Evolutionary conservation across 2,888 invertebrate species (phyloP).

Genomic region (Chalcosyrphus nemorum): DNA sequence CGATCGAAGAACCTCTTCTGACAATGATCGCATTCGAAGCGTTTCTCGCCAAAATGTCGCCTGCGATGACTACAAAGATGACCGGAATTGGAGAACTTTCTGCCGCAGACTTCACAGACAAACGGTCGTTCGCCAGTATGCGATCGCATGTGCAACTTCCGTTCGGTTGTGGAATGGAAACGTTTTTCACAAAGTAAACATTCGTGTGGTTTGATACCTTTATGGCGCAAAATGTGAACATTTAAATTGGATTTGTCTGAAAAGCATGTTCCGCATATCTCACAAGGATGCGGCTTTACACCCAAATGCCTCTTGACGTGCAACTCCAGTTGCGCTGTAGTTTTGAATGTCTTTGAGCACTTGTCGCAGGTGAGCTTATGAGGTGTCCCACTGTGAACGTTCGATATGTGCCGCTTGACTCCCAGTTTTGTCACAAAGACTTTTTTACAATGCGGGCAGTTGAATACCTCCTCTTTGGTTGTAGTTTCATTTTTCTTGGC

Average conservation of each 20-base stretch:
- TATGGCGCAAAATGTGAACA: slow-evolving; percentile 79
- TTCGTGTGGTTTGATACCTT: slow-evolving; percentile 79
- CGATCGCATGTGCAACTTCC: slow-evolving; percentile 60
- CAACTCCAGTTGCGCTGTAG: slow-evolving; percentile 4
- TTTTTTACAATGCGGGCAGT: slow-evolving; percentile 32
- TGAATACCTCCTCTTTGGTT: slow-evolving; percentile 35
- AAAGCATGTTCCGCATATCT: slow-evolving; percentile 79
- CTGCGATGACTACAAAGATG: slow-evolving; percentile 65
- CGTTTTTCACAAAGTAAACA: slow-evolving; percentile 78
- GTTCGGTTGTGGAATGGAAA: slow-evolving; percentile 74
- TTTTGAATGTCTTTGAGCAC: slow-evolving; percentile 42
- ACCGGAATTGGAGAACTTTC: slow-evolving; percentile 65
- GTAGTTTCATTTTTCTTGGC: slow-evolving; percentile 1
- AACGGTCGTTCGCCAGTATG: slow-evolving; percentile 71
- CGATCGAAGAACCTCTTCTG: slow-evolving; percentile 68
- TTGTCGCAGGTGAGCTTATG: slow-evolving; percentile 11
- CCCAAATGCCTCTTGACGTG: slow-evolving; percentile 53
- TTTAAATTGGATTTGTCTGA: slow-evolving; percentile 79
- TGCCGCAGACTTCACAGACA: slow-evolving; percentile 64
- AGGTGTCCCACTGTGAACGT: background rate
- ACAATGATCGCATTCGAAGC: slow-evolving; percentile 60
- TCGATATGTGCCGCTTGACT: slow-evolving; percentile 30
- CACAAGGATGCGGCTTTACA: slow-evolving; percentile 73
- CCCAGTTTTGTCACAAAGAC: slow-evolving; percentile 31
- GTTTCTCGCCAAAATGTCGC: slow-evolving; percentile 60